These are phyloP conservation scores for Podarcis cretensis DNA, from an alignment of 2,113 vertebrate species.

Conservation along the genomic window DNA sequence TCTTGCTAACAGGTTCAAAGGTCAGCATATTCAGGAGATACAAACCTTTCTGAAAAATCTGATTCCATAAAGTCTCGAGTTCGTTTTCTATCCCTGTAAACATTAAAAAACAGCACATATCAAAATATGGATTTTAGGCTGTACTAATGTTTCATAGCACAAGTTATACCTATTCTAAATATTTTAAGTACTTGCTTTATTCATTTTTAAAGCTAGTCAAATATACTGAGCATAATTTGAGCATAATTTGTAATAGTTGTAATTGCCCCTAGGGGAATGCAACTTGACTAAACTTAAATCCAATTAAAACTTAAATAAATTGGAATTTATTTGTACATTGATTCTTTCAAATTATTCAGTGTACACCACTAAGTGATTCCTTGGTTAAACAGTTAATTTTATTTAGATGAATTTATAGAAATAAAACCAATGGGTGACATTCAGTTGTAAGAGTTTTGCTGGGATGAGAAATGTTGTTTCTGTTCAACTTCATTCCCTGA, in stretches of 20 bases:
- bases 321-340: background rate
- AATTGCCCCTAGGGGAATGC: background rate
- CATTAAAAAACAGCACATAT: constrained; percentile 22
- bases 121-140: background rate
- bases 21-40: background rate
- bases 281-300: background rate
- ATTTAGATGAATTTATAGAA: background rate
- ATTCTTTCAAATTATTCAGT: too few relatives aligned
- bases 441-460: too few relatives aligned
- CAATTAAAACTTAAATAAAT: background rate
- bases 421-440: too few relatives aligned
- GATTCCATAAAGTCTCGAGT: constrained; percentile 85
- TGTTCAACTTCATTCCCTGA: too few relatives aligned
- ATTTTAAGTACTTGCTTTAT: background rate
- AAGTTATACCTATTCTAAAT: background rate
- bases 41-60: constrained; percentile 87
- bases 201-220: background rate
- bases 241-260: background rate
- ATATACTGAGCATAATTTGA: background rate
- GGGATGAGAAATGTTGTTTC: too few relatives aligned
- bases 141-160: background rate
- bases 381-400: background rate
- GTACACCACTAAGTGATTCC: background rate
- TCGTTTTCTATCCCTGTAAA: constrained; percentile 84
- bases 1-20: background rate